Evolutionary conservation across 2,113 vertebrate species (phyloP).

Genomic region (Muntiacus muntjak): DNA sequence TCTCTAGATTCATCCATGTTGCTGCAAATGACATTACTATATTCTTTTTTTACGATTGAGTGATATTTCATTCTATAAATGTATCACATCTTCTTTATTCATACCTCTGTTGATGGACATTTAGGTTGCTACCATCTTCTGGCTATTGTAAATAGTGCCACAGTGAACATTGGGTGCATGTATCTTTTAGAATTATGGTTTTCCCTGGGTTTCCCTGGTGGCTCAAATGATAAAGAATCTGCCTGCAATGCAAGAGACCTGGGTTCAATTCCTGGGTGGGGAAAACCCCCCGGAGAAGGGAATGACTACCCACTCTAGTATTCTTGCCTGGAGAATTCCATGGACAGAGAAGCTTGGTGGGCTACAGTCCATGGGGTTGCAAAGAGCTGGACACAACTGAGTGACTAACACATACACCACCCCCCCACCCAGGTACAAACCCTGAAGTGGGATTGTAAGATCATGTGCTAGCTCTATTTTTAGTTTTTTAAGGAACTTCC

Average conservation of each 20-base stretch:
- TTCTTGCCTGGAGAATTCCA: background rate
- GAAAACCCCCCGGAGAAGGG: background rate
- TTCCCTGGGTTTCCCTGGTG: background rate
- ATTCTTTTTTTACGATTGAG: background rate
- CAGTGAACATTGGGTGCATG: background rate
- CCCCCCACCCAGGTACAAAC: background rate
- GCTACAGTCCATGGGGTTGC: background rate
- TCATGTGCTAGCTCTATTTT: background rate
- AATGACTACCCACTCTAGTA: background rate
- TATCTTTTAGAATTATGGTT: background rate
- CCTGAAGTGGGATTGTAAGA: background rate
- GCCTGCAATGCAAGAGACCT: background rate
- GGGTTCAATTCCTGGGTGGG: background rate
- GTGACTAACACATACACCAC: background rate
- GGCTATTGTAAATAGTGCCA: background rate
- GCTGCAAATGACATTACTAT: background rate
- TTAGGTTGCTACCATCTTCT: background rate
- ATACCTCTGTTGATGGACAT: background rate
- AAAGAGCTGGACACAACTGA: background rate
- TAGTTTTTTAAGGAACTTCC: background rate
- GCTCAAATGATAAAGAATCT: background rate
- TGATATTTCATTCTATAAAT: background rate
- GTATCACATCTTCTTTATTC: background rate
- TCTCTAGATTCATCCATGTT: background rate
- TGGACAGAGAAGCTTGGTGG: background rate